Percentiles rank a stretch among this genome's conserved stretches.
Evolutionary conservation across 2,113 vertebrate species (phyloP).

Genomic region (Notechis scutatus): DNA sequence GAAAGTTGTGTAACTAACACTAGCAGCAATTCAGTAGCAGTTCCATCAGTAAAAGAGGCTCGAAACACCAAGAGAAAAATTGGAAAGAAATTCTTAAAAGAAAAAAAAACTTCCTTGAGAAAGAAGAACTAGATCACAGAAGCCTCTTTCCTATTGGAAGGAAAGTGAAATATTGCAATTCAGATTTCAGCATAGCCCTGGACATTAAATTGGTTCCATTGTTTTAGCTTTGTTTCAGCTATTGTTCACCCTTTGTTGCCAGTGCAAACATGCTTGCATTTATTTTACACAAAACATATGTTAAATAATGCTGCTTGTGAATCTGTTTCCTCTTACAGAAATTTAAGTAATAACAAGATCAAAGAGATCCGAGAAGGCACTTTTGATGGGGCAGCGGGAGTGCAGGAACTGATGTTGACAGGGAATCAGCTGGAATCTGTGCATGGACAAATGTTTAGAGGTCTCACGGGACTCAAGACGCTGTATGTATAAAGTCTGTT

Average conservation of each 20-base stretch:
- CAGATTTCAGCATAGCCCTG: neutral
- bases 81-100: neutral
- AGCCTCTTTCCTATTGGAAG: neutral
- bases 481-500: constrained; percentile 74
- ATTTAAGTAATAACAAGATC: constrained; percentile 94
- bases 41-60: neutral
- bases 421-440: constrained; percentile 87
- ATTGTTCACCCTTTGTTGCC: neutral
- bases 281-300: neutral
- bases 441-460: constrained; percentile 86
- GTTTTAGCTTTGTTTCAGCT: neutral
- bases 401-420: constrained; percentile 89
- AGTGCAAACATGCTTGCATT: neutral
- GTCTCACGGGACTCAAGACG: constrained; percentile 86
- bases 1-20: neutral
- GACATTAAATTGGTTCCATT: neutral
- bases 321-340: constrained; percentile 69
- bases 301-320: neutral
- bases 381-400: constrained; percentile 82
- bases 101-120: neutral
- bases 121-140: neutral
- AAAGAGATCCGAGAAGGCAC: constrained; percentile 88
- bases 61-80: neutral
- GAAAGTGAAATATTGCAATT: neutral
- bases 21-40: neutral